These are phyloP conservation scores for Phortica magna DNA, from an alignment of 2,888 invertebrate species.

Conservation along the genomic window DNA sequence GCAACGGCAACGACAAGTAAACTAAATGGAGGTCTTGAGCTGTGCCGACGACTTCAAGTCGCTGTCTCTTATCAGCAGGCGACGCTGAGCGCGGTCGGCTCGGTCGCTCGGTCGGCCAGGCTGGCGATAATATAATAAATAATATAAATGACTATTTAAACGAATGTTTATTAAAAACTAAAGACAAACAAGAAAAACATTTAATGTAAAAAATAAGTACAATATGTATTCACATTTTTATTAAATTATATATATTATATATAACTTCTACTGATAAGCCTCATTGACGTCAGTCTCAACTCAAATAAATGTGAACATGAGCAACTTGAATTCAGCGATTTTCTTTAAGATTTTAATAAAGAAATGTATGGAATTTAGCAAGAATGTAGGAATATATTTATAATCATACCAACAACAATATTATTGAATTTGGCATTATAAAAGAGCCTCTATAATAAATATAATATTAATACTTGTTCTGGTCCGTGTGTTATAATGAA, in stretches of 20 bases:
- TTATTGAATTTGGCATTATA: too few relatives aligned
- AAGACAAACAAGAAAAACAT: conserved; percentile 27
- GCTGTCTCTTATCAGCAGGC: conserved; percentile 36
- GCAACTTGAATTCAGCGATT: too few relatives aligned
- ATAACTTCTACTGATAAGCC: neutral
- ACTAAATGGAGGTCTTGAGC: conserved; percentile 29
- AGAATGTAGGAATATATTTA: too few relatives aligned
- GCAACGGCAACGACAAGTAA: conserved; percentile 26
- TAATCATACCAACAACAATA: too few relatives aligned
- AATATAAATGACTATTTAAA: conserved; percentile 51
- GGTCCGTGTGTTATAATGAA: too few relatives aligned
- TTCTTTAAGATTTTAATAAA: too few relatives aligned
- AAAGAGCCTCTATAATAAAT: too few relatives aligned
- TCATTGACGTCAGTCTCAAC: neutral
- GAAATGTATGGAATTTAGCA: too few relatives aligned
- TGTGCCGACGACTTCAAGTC: neutral
- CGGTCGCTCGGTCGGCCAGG: neutral
- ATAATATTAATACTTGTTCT: too few relatives aligned
- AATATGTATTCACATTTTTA: conserved; percentile 11
- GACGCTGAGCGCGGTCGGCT: neutral
- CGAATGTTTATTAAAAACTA: conserved; percentile 43
- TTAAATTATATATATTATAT: neutral
- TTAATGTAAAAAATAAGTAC: conserved; percentile 27
- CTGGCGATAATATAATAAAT: conserved; percentile 52
- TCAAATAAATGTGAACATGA: neutral